These are phyloP conservation scores for Artibeus lituratus DNA, from an alignment of 2,797 vertebrate genomes.

Conservation along the genomic window DNA sequence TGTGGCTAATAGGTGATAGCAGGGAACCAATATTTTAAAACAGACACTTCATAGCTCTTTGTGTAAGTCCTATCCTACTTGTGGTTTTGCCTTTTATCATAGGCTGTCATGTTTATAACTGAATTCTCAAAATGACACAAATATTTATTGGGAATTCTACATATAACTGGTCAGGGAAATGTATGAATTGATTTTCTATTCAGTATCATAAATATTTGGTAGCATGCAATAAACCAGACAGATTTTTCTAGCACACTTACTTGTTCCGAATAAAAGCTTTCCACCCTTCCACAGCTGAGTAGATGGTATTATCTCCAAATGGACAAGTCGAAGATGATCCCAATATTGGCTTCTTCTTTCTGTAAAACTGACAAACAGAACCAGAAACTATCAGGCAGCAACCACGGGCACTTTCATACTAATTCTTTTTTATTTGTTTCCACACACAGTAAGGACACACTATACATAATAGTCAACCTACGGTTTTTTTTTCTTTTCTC, in stretches of 20 bases:
- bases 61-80: background rate
- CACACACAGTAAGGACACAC: background rate
- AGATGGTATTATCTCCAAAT: conserved; percentile 29
- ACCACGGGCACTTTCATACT: background rate
- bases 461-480: background rate
- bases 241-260: conserved; percentile 42
- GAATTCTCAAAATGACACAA: background rate
- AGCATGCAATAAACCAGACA: background rate
- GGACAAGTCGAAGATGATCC: background rate
- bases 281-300: background rate
- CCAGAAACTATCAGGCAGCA: background rate
- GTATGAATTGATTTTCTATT: background rate
- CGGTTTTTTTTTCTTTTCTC: background rate
- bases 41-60: background rate
- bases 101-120: background rate
- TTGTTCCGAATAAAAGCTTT: conserved; percentile 29
- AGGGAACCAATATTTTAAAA: background rate
- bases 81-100: background rate
- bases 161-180: background rate
- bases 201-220: background rate
- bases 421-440: background rate
- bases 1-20: background rate
- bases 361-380: background rate
- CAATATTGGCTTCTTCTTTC: background rate
- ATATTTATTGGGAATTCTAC: background rate